A percentile compares a stretch with the other conserved stretches of the same genome.
phyloP scores from a whole-genome alignment of 2,888 invertebrate genomes.

The Microdon myrmicae region DNA sequence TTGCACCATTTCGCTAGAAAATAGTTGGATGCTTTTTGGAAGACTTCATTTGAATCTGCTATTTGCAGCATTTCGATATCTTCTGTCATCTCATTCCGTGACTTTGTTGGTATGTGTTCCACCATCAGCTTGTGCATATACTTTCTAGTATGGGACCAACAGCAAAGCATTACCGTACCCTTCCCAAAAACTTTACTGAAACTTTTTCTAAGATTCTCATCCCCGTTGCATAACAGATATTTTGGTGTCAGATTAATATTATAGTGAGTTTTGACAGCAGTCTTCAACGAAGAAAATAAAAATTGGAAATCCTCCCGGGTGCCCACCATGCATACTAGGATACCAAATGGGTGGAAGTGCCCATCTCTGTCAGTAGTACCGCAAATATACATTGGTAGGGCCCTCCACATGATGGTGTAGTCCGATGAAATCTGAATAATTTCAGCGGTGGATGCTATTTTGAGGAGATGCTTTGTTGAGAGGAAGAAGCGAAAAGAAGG shows the following conservation, averaged over 20 bases:
- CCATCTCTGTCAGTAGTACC: slow-evolving; percentile 1
- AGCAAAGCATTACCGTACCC: not conserved
- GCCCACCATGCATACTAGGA: not conserved
- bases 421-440: not conserved
- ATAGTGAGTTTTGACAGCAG: not conserved
- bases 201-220: not conserved
- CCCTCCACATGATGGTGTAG: not conserved
- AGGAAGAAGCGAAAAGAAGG: not conserved
- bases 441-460: not conserved
- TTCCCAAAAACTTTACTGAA: not conserved
- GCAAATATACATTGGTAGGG: not conserved
- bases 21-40: not conserved
- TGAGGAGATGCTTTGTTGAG: not conserved
- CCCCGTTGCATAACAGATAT: slow-evolving; percentile 1
- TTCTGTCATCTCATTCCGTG: not conserved
- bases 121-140: not conserved
- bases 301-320: not conserved
- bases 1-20: not conserved
- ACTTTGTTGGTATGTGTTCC: not conserved
- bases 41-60: not conserved
- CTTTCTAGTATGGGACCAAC: slow-evolving; percentile 1
- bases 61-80: slow-evolving; percentile 2
- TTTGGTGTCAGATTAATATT: not conserved
- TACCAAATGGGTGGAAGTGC: slow-evolving; percentile 2
- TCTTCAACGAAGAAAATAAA: not conserved